Conservation (phyloP, 2,888 invertebrate genomes). For the Epiperipatus broadwayi region DNA sequence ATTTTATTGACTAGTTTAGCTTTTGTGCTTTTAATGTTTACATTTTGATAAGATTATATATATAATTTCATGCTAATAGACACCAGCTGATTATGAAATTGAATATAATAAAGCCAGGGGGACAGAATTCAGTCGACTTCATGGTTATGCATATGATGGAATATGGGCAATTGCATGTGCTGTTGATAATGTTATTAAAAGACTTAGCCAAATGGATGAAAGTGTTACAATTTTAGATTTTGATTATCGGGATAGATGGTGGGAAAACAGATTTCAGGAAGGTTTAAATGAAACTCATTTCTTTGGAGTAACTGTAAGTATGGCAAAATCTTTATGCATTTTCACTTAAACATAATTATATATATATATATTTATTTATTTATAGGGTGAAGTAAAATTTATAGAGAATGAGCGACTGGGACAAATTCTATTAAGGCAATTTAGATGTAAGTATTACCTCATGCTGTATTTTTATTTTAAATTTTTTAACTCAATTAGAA, state of each 20-base stretch:
- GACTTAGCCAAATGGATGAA: slow-evolving; percentile 37
- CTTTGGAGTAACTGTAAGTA: slow-evolving; percentile 61
- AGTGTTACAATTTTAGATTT: slow-evolving; percentile 38
- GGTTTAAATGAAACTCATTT: slow-evolving; percentile 80
- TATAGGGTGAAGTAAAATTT: slow-evolving; percentile 65
- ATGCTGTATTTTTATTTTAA: slow-evolving; percentile 1
- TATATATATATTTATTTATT: slow-evolving; percentile 16
- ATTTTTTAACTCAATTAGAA: too few relatives aligned
- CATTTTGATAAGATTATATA: slow-evolving; percentile 5
- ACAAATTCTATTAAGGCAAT: slow-evolving; percentile 77
- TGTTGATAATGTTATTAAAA: slow-evolving; percentile 66
- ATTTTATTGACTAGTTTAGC: too few relatives aligned
- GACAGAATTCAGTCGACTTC: slow-evolving; percentile 71
- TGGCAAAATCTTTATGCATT: slow-evolving; percentile 8
- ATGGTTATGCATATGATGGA: slow-evolving; percentile 95
- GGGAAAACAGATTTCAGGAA: slow-evolving; percentile 67
- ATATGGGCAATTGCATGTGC: slow-evolving; percentile 95
- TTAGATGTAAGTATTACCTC: slow-evolving; percentile 41
- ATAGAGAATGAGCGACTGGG: slow-evolving; percentile 89
- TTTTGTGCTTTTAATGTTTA: too few relatives aligned
- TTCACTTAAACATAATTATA: slow-evolving; percentile 15
- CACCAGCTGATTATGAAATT: slow-evolving; percentile 63
- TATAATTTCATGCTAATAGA: slow-evolving; percentile 38
- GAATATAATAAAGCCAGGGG: slow-evolving; percentile 65
- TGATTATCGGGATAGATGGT: slow-evolving; percentile 53